Conservation (phyloP, 2,888 invertebrate genomes). For the Notodonta dromedarius region DNA sequence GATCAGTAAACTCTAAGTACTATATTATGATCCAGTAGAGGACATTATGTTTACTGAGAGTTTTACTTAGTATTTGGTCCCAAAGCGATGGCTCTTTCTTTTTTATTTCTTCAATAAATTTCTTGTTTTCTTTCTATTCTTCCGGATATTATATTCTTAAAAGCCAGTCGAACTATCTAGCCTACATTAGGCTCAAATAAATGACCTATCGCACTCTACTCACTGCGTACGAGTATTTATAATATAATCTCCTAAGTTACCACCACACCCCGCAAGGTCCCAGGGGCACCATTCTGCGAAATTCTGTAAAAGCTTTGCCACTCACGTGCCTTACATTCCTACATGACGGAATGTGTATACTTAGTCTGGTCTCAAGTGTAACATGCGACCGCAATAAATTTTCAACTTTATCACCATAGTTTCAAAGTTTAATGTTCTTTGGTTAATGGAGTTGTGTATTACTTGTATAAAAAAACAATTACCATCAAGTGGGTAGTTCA, state of each 20-base stretch:
- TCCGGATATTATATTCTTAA: too few species aligned
- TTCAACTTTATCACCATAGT: constrained; percentile 10
- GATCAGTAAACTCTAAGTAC: too few species aligned
- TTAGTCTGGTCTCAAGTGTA: constrained; percentile 29
- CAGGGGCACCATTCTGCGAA: constrained; percentile 50
- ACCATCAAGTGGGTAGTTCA: too few species aligned
- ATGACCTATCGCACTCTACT: not conserved
- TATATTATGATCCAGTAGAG: too few species aligned
- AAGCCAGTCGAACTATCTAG: too few species aligned
- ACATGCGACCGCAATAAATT: constrained; percentile 10
- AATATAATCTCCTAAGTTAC: constrained; percentile 33
- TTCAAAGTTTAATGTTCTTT: not conserved
- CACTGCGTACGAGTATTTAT: constrained; percentile 20
- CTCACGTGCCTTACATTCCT: constrained; percentile 44
- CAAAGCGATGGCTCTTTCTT: too few species aligned
- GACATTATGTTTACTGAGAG: too few species aligned
- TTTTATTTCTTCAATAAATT: too few species aligned
- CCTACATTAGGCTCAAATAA: not conserved
- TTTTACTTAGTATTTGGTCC: too few species aligned
- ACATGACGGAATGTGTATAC: constrained; percentile 37
- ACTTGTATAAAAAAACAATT: too few species aligned
- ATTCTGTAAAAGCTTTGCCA: constrained; percentile 55
- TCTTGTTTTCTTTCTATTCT: too few species aligned
- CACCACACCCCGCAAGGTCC: constrained; percentile 36
- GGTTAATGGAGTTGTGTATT: not conserved